Percentiles rank a stretch among this genome's conserved stretches.
Conservation (phyloP, 2,888 invertebrate genomes). For the Platerodrilus igneus region DNA sequence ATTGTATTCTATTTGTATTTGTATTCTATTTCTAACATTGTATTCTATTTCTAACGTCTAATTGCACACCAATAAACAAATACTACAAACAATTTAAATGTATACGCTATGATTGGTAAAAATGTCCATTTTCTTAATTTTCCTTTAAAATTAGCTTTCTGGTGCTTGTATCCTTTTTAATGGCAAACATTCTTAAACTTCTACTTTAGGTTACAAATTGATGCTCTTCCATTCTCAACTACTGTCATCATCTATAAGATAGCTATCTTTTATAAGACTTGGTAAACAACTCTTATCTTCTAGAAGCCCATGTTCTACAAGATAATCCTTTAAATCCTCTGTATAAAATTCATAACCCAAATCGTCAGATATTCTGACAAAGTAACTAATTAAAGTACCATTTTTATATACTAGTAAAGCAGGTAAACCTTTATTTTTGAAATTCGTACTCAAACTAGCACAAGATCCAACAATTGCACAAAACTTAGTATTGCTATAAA, state of each 20-base stretch:
- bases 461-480: conserved; percentile 77
- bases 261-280: conserved; percentile 43
- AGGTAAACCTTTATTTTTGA: conserved; percentile 83
- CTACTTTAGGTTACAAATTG: no score
- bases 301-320: conserved; percentile 80
- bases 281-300: conserved; percentile 64
- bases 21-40: no score
- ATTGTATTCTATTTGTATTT: no score
- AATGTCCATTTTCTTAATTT: no score
- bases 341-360: conserved; percentile 87
- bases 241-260: conserved; percentile 41
- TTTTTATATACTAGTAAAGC: conserved; percentile 87
- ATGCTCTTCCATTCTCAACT: no score
- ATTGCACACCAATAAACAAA: no score
- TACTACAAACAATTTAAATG: no score
- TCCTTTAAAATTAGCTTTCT: no score
- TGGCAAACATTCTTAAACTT: no score
- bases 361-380: conserved; percentile 80
- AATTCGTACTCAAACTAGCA: conserved; percentile 81
- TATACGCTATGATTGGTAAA: no score
- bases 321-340: conserved; percentile 83
- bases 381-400: conserved; percentile 88
- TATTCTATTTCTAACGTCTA: no score
- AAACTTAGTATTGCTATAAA: conserved; percentile 84
- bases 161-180: no score